Evolutionary conservation across 2,797 vertebrate genomes (phyloP).

Genomic region (Gastrophryne carolinensis): DNA sequence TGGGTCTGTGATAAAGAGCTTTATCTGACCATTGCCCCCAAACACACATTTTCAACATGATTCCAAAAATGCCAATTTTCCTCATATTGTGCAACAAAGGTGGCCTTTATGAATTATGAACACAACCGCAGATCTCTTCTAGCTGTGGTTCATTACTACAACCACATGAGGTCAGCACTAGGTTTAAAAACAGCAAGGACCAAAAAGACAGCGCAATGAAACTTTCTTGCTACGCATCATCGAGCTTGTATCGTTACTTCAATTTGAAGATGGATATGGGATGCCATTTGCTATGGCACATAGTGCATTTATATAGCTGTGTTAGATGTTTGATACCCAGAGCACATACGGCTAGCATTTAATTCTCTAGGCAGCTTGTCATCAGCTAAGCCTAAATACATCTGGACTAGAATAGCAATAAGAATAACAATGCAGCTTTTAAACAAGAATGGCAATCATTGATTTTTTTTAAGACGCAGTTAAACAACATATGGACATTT

Average conservation of each 20-base stretch:
- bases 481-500: neutral
- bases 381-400: neutral
- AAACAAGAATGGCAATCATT: neutral
- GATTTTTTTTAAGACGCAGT: neutral
- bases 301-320: neutral
- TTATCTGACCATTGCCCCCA: too few species aligned
- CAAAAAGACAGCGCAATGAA: neutral
- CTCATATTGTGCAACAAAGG: too few species aligned
- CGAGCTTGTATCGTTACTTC: neutral
- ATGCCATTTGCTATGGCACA: slow-evolving; percentile 5
- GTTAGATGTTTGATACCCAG: neutral
- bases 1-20: too few species aligned
- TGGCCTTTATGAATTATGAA: too few species aligned
- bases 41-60: too few species aligned
- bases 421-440: neutral
- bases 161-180: slow-evolving; percentile 44
- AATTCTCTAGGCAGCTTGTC: neutral
- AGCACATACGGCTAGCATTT: neutral
- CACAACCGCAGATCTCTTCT: too few species aligned
- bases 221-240: neutral
- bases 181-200: neutral
- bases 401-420: neutral
- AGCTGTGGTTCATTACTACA: neutral
- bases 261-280: neutral
- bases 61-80: too few species aligned